These are phyloP conservation scores for Nestor notabilis DNA, from an alignment of 2,113 vertebrate genomes.

Conservation along the genomic window DNA sequence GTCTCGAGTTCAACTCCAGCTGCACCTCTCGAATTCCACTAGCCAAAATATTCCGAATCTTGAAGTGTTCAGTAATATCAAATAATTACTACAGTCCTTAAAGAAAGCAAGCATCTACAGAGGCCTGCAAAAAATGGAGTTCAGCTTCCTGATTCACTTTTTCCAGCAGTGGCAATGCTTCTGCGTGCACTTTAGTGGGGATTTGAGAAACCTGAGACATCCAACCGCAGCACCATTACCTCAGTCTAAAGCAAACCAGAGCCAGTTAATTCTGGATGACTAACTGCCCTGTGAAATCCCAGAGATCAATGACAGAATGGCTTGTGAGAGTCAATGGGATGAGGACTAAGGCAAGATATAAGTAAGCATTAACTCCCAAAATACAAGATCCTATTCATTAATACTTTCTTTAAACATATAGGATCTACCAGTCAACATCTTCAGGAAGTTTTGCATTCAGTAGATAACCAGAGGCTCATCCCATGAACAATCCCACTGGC, in stretches of 20 bases:
- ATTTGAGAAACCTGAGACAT: background rate
- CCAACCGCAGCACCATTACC: background rate
- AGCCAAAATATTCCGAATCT: background rate
- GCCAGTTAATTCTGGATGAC: background rate
- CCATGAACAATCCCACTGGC: background rate
- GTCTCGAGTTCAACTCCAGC: background rate
- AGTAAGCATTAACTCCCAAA: background rate
- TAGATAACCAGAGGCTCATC: background rate
- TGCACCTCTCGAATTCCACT: background rate
- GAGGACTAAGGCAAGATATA: background rate
- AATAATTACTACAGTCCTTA: background rate
- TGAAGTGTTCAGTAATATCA: background rate
- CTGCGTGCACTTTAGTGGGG: background rate
- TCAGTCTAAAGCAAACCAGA: background rate
- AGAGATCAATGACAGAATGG: background rate
- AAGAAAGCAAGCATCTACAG: background rate
- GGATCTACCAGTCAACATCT: background rate
- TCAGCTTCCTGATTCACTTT: background rate
- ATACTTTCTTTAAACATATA: background rate
- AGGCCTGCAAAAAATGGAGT: background rate
- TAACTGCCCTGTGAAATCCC: background rate
- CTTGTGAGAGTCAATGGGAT: background rate
- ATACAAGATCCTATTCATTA: background rate
- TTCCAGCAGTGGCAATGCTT: background rate
- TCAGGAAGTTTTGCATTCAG: background rate